Percentiles rank a stretch among this genome's conserved stretches.
Evolutionary conservation across 1,140 invertebrate species (phyloP).

Genomic region (Halesus radiatus): DNA sequence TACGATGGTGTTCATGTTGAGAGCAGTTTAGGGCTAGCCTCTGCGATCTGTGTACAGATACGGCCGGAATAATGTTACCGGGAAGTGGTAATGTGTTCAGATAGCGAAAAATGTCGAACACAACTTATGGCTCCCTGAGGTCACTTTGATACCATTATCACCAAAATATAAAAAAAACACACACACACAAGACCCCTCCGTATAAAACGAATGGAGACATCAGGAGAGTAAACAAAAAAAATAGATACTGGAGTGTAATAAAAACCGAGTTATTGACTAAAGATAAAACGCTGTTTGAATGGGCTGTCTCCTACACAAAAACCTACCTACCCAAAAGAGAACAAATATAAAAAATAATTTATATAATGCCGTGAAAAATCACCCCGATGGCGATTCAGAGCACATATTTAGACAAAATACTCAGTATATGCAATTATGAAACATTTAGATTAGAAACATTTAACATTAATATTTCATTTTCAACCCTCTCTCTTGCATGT

Average conservation of each 20-base stretch:
- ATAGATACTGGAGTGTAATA: background rate
- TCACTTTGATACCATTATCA: slow-evolving; percentile 51
- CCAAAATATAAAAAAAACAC: slow-evolving; percentile 39
- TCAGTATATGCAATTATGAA: too few species aligned
- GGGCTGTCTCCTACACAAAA: too few species aligned
- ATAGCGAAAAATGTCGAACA: slow-evolving; percentile 53
- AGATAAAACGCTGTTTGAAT: background rate
- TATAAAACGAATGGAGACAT: slow-evolving; percentile 2
- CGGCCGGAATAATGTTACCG: slow-evolving; percentile 42
- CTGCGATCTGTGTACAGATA: slow-evolving; percentile 43
- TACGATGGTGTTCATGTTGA: slow-evolving; percentile 9
- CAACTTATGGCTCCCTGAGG: slow-evolving; percentile 43
- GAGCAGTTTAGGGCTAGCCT: slow-evolving; percentile 6
- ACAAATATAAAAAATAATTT: too few species aligned
- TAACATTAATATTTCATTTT: too few species aligned
- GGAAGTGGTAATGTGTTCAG: slow-evolving; percentile 46
- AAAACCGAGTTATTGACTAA: background rate
- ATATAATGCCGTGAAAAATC: too few species aligned
- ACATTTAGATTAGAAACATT: too few species aligned
- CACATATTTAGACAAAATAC: too few species aligned
- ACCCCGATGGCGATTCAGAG: too few species aligned
- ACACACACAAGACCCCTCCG: background rate
- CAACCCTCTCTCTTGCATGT: too few species aligned
- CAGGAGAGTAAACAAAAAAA: background rate
- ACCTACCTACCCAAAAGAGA: too few species aligned